These are phyloP conservation scores for Hippolais icterina DNA, from an alignment of 2,113 vertebrate species.

Conservation along the genomic window DNA sequence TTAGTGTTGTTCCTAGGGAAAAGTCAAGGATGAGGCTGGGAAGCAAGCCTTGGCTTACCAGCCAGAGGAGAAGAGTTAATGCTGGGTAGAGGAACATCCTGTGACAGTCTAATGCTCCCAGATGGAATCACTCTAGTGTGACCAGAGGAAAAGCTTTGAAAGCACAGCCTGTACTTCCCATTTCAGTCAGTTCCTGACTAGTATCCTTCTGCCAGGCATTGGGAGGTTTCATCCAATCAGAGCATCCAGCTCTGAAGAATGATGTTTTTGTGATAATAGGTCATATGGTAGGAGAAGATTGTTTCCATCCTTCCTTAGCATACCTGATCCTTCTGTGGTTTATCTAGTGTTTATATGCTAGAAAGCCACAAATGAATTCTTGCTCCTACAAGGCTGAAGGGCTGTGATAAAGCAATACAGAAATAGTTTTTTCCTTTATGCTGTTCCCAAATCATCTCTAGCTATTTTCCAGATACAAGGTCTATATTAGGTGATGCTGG, in stretches of 20 bases:
- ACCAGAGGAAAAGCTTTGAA: neutral
- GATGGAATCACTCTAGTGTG: neutral
- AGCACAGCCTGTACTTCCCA: neutral
- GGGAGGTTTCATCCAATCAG: neutral
- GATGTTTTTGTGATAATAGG: neutral
- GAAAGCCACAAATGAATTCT: neutral
- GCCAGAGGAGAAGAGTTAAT: neutral
- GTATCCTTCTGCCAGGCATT: neutral
- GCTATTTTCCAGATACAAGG: neutral
- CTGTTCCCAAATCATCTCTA: neutral
- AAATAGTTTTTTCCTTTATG: neutral
- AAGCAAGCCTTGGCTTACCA: neutral
- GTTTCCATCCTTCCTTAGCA: neutral
- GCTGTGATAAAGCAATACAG: neutral
- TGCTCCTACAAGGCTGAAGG: neutral
- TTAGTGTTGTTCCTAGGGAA: neutral
- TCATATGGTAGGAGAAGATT: neutral
- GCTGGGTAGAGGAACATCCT: neutral
- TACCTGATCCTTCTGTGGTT: neutral
- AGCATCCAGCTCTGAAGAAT: neutral
- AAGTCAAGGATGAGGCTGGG: neutral
- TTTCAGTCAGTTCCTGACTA: neutral
- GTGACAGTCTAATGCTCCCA: neutral
- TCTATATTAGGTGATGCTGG: neutral
- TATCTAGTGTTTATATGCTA: neutral